Conservation (phyloP, 1,140 invertebrate genomes). For the Nixonia krombeini region DNA sequence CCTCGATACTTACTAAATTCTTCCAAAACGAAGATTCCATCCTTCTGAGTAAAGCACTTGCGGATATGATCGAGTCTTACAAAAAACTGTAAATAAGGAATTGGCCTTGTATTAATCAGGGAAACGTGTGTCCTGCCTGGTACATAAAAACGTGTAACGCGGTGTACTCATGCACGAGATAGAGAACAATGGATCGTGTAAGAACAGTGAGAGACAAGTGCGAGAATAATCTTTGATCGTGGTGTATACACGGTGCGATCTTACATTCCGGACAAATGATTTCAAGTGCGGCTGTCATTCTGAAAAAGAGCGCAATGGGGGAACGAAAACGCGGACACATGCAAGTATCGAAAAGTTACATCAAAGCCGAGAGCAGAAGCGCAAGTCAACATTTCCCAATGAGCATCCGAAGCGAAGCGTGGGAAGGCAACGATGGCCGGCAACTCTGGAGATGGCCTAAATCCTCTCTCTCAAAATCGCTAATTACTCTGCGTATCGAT, state of each 20-base stretch:
- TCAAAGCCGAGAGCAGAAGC: too few species aligned
- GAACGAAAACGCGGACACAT: neutral
- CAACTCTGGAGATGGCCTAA: conserved; percentile 73
- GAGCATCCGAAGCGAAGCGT: conserved; percentile 44
- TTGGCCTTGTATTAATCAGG: conserved; percentile 6
- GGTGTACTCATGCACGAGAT: conserved; percentile 30
- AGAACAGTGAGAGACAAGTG: neutral
- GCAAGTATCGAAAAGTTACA: too few species aligned
- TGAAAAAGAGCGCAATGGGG: neutral
- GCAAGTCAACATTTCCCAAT: too few species aligned
- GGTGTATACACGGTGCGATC: neutral
- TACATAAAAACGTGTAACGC: conserved; percentile 9
- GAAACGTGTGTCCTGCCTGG: neutral
- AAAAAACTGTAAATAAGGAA: conserved; percentile 93
- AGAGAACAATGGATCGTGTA: neutral
- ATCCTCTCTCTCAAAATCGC: conserved; percentile 60
- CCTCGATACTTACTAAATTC: conserved; percentile 92
- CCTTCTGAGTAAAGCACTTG: conserved; percentile 99
- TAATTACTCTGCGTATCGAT: conserved; percentile 60
- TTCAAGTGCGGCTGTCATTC: neutral
- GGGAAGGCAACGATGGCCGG: conserved; percentile 60
- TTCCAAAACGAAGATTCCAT: conserved; percentile 98
- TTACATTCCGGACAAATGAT: neutral
- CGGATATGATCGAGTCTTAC: conserved; percentile 98
- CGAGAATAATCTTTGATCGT: neutral